Conservation (phyloP, 2,888 invertebrate genomes). For the Lamellibrachia satsuma region DNA sequence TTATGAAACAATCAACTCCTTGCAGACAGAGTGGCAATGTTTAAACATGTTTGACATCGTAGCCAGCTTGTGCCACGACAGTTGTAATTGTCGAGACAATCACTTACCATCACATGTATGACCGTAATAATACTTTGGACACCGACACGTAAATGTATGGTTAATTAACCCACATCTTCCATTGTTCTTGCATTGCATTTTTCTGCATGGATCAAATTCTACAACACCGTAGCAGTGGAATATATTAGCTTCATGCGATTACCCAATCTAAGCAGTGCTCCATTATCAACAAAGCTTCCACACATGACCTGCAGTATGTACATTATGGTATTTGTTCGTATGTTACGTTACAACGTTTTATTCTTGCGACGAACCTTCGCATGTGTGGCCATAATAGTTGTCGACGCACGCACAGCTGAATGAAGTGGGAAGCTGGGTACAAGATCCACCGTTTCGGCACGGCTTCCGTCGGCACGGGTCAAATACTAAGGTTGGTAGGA, state of each 20-base stretch:
- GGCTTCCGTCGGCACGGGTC: not conserved
- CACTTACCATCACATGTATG: not conserved
- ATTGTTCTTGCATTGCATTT: not conserved
- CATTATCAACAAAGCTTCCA: too few species aligned
- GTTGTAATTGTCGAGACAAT: not conserved
- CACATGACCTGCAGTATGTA: too few species aligned
- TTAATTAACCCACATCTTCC: not conserved
- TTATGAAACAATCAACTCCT: too few species aligned
- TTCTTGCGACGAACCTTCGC: not conserved
- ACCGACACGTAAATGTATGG: not conserved
- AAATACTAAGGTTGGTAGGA: not conserved
- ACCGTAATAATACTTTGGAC: not conserved
- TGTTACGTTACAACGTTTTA: not conserved
- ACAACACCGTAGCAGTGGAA: not conserved
- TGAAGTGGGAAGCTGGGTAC: not conserved
- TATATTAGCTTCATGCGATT: not conserved
- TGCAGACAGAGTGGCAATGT: too few species aligned
- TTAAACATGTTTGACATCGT: too few species aligned
- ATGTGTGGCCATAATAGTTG: not conserved
- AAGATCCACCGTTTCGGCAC: not conserved
- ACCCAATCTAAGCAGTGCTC: not conserved
- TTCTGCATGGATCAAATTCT: not conserved
- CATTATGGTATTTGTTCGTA: too few species aligned
- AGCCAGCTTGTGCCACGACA: too few species aligned
- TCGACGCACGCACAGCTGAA: slow-evolving; percentile 8